Conservation (phyloP, 2,113 vertebrate species). For the Edolisoma coerulescens region DNA sequence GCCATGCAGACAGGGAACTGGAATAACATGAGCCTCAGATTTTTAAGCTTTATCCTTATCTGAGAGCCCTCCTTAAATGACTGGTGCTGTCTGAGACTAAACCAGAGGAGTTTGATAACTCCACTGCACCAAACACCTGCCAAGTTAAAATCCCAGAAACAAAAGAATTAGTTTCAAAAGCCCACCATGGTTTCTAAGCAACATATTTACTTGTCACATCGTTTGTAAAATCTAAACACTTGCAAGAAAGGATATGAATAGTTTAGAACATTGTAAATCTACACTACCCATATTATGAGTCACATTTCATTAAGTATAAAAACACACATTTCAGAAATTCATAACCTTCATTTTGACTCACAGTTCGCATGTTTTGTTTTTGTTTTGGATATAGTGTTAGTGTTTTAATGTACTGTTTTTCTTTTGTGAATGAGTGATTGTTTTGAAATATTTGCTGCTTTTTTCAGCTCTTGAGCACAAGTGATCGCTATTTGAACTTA, state of each 20-base stretch:
- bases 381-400: conserved; percentile 17
- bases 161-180: conserved; percentile 51
- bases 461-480: conserved; percentile 4
- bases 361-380: conserved; percentile 15
- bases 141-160: conserved; percentile 42
- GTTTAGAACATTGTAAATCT: conserved; percentile 48
- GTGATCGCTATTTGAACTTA: not conserved
- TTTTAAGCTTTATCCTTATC: conserved; percentile 38
- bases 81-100: not conserved
- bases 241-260: conserved; percentile 39
- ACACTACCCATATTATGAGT: not conserved
- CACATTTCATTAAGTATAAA: conserved; percentile 50
- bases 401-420: conserved; percentile 24
- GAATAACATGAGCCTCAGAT: not conserved
- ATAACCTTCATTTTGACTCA: conserved; percentile 52
- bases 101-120: conserved; percentile 44
- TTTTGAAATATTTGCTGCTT: conserved; percentile 53
- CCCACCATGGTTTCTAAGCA: conserved; percentile 59
- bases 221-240: conserved; percentile 46
- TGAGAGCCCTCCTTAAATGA: not conserved
- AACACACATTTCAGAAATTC: conserved; percentile 39
- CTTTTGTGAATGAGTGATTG: conserved; percentile 21
- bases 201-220: conserved; percentile 57
- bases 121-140: conserved; percentile 33
- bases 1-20: not conserved